Evolutionary conservation across 2,797 vertebrate genomes (phyloP).

Genomic region (Myiothlypis coronata): DNA sequence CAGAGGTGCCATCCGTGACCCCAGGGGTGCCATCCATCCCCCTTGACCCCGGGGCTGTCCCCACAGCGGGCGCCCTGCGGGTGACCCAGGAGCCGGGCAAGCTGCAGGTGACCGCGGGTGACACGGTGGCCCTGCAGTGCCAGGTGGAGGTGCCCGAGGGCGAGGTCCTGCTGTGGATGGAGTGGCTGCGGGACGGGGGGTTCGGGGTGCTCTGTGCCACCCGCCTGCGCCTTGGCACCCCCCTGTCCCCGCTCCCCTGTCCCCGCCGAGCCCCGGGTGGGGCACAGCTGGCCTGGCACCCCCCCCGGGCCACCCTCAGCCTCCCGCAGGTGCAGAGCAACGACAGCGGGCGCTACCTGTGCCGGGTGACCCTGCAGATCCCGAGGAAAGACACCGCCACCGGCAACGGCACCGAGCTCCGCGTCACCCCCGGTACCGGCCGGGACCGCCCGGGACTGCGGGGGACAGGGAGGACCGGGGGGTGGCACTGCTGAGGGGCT

Average conservation of each 20-base stretch:
- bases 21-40: not conserved
- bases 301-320: not conserved
- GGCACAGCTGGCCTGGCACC: not conserved
- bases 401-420: not conserved
- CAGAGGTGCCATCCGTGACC: too few species aligned
- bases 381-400: accelerated
- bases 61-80: not conserved
- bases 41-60: accelerated
- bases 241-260: accelerated
- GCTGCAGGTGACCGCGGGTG: accelerated
- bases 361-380: not conserved
- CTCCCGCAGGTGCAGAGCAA: accelerated
- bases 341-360: not conserved
- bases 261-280: accelerated
- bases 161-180: not conserved
- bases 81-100: not conserved
- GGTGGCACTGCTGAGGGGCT: too few species aligned
- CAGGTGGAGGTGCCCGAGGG: not conserved
- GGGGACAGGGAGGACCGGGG: too few species aligned
- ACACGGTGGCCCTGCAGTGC: not conserved
- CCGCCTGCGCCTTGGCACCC: accelerated
- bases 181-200: not conserved
- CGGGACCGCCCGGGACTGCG: not conserved
- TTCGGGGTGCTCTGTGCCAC: not conserved
- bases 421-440: not conserved